Base-by-base conservation (phyloP, 2,797 vertebrate genomes). In the Peromyscus attwateri region DNA sequence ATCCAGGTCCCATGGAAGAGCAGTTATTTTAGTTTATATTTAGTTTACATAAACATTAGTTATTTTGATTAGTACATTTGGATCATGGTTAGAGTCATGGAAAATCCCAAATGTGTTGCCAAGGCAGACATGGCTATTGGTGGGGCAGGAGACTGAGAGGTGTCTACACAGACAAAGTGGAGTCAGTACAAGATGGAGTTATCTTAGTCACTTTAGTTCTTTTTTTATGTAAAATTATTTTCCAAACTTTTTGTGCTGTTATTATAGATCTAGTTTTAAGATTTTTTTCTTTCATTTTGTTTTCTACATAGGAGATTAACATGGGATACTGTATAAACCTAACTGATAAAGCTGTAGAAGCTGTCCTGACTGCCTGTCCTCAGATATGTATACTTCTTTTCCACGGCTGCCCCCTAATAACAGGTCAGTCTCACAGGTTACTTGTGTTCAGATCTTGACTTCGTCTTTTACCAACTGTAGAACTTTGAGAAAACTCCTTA, bases 321-420 rank as follows among this genome's bases (percentile, higher is more conserved):
- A 99, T 99, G 99, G 98, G 98, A 13, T 97, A 98, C 37, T 99
- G 99, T 96, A 98, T 98, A 81, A 98, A 98, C 91, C 97, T 99
- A 95, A 99, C 99, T 0, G 99, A 99, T 31, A 87, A 98, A 0
- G 98, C 99, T 5, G 99, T 99, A 79, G 98, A 98, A 98, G 98
- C 99, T 0, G 98, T 99, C 92, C 97, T 99, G 17, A 98, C 98
- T 25, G 99, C 97, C 94, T 99, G 99, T 89, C 98, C 98, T 0
- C 99, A 99, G 92, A 99, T 99, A 93, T 97, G 98, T 68, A 99
- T 99, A 95, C 98, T 99, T 79, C 98, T 99, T 68, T 99, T 99
- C 97, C 99, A 99, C 7, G 99, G 98, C 29, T 99, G 99, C 95
- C 99, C 99, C 16, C 92, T 99, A 70, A 98, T 99, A 95, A 99